These are phyloP conservation scores for Elaphurus davidianus DNA, from an alignment of 2,113 vertebrate species.

Conservation along the genomic window DNA sequence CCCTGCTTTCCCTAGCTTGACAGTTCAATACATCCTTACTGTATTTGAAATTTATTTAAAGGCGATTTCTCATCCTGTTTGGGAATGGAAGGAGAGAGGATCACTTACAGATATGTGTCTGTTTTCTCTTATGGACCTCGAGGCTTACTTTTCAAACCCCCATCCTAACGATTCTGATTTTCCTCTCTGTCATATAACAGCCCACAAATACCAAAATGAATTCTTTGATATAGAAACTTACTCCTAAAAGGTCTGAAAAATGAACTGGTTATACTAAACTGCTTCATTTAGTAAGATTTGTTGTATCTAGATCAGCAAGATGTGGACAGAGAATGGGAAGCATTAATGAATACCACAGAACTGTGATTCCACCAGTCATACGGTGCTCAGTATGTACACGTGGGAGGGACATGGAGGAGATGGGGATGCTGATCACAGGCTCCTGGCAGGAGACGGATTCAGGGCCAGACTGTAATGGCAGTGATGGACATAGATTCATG, in stretches of 20 bases:
- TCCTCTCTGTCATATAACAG: neutral
- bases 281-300: neutral
- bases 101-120: neutral
- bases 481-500: constrained; percentile 28
- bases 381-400: neutral
- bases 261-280: neutral
- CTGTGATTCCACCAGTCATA: neutral
- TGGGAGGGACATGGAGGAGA: neutral
- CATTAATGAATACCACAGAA: constrained; percentile 27
- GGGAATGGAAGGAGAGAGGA: neutral
- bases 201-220: neutral
- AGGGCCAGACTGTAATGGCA: neutral
- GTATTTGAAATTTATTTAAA: neutral
- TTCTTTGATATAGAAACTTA: neutral
- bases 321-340: constrained; percentile 17
- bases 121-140: neutral
- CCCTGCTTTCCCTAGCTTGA: constrained; percentile 19
- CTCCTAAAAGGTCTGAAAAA: neutral
- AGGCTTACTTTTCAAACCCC: neutral
- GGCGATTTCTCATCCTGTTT: neutral
- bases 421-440: neutral
- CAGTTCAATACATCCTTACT: neutral
- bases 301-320: constrained; percentile 13
- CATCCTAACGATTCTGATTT: neutral
- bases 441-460: neutral